phyloP scores from a whole-genome alignment of 2,113 vertebrate species.

The Megaleporinus macrocephalus region DNA sequence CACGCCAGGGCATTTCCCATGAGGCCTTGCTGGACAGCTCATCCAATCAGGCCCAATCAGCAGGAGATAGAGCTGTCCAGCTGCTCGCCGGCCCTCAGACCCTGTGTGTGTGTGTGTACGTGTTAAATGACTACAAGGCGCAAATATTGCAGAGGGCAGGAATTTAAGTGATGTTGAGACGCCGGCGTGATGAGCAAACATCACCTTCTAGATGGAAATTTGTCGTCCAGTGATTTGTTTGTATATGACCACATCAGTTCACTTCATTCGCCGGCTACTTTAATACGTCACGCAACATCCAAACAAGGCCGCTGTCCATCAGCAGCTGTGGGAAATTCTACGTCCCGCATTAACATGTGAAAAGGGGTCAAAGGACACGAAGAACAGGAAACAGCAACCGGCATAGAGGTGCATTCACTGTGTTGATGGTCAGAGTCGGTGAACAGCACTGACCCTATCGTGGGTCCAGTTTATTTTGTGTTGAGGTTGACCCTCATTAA shows the following conservation, averaged over 20 bases:
- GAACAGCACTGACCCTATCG: no score
- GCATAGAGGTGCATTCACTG: no score
- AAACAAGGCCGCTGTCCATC: no score
- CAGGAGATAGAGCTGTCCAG: conserved; percentile 55
- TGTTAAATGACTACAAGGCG: conserved; percentile 30
- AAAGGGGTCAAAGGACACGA: no score
- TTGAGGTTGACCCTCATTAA: no score
- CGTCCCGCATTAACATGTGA: no score
- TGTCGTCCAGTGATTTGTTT: not conserved
- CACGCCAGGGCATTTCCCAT: conserved; percentile 67
- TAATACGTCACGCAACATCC: no score
- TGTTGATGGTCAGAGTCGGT: no score
- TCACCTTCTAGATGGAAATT: not conserved
- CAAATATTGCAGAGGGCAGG: conserved; percentile 36
- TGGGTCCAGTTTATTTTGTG: no score
- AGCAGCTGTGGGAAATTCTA: no score
- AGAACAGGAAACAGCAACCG: no score
- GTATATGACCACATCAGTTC: conserved; percentile 5
- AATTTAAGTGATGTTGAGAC: conserved; percentile 27
- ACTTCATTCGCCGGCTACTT: no score
- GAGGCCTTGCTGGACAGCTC: conserved; percentile 67
- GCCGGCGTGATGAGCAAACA: conserved; percentile 17
- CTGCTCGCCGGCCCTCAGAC: conserved; percentile 51
- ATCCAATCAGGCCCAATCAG: conserved; percentile 63
- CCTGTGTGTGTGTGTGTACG: not conserved